Percentiles rank a stretch among this genome's conserved stretches.
Conservation (phyloP, 1,140 invertebrate species). For the Scaptomyza montana region DNA sequence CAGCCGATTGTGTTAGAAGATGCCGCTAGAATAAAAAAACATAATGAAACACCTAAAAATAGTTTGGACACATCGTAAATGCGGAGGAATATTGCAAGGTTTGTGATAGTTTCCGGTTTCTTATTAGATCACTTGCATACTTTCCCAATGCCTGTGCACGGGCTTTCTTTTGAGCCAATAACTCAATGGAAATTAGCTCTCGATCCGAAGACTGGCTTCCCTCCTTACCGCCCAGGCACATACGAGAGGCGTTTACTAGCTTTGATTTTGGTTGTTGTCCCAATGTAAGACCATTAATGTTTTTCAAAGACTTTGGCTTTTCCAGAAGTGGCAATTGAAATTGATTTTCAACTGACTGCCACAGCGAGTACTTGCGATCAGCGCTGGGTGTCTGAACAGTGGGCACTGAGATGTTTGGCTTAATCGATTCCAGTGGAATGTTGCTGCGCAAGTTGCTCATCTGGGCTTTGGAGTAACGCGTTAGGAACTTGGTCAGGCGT, state of each 20-base stretch:
- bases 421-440: background rate
- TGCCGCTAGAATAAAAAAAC: background rate
- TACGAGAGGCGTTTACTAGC: background rate
- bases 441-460: background rate
- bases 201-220: background rate
- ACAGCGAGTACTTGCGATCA: conserved; percentile 9
- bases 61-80: background rate
- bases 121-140: background rate
- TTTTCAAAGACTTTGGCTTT: conserved; percentile 1
- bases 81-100: background rate
- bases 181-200: background rate
- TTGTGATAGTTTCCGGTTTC: background rate
- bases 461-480: conserved; percentile 41
- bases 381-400: background rate
- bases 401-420: background rate
- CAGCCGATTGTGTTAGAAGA: conserved; percentile 3
- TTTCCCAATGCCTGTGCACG: background rate
- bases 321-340: conserved; percentile 5
- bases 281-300: background rate
- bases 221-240: background rate
- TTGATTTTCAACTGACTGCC: background rate
- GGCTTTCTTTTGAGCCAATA: background rate
- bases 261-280: background rate
- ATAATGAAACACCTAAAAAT: background rate
- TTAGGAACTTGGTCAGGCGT: conserved; percentile 62